Conservation (phyloP, 2,113 vertebrate species). For the Oophaga pumilio region DNA sequence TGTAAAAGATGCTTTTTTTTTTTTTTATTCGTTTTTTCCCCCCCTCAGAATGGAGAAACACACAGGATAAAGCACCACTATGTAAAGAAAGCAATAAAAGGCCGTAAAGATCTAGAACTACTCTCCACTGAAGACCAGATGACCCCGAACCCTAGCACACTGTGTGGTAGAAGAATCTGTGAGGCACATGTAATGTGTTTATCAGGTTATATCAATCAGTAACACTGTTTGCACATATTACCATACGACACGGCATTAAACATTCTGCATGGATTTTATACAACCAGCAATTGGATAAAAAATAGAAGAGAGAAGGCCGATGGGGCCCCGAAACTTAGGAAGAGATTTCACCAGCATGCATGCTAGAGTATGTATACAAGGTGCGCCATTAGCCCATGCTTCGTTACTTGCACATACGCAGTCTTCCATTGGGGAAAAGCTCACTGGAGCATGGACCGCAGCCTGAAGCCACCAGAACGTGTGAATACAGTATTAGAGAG, state of each 20-base stretch:
- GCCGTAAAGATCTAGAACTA: slow-evolving; percentile 70
- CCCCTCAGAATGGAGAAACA: slow-evolving; percentile 62
- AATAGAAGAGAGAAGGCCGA: slow-evolving; percentile 52
- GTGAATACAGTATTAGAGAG: slow-evolving; percentile 60
- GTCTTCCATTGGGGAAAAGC: slow-evolving; percentile 63
- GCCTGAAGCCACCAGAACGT: slow-evolving; percentile 64
- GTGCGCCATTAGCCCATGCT: slow-evolving; percentile 69
- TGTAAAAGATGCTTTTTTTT: slow-evolving; percentile 61
- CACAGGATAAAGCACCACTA: slow-evolving; percentile 73
- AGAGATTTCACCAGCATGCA: slow-evolving; percentile 69
- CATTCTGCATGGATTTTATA: slow-evolving; percentile 71
- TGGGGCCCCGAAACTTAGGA: slow-evolving; percentile 69
- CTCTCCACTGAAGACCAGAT: slow-evolving; percentile 67
- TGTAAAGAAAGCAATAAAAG: slow-evolving; percentile 74
- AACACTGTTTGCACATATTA: slow-evolving; percentile 72
- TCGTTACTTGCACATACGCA: slow-evolving; percentile 66
- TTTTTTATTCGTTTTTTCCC: neutral
- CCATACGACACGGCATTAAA: slow-evolving; percentile 70
- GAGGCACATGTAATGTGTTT: slow-evolving; percentile 69
- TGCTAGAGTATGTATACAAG: slow-evolving; percentile 66
- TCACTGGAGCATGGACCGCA: slow-evolving; percentile 55
- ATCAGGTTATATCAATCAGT: slow-evolving; percentile 71
- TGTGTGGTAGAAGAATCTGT: slow-evolving; percentile 68
- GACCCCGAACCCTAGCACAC: slow-evolving; percentile 68
- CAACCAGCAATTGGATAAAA: slow-evolving; percentile 69